Evolutionary conservation across 2,888 invertebrate genomes (phyloP), one percentile per base, ranked within the genome.

Genomic region (Alloplasta piceator): DNA sequence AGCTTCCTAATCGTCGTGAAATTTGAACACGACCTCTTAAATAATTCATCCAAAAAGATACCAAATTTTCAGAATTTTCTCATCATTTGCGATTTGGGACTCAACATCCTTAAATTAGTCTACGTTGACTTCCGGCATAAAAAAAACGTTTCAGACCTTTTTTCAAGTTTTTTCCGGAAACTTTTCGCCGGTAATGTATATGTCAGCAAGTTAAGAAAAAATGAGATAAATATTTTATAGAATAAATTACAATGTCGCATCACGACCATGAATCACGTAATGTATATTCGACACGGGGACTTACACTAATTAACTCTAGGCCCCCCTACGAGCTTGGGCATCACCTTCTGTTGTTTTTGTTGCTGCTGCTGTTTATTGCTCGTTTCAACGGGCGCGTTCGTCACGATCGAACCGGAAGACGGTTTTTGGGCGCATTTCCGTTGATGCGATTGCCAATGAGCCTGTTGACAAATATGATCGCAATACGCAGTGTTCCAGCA

Each of bases 401-500:
- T 60, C n/a, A 74, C 85, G 16, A 82, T 82, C 7, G 83, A 78
- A 36, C 82, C 80, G 12, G 83, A 82, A 14, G 85, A 82, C 4
- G 86, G 79, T 70, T 86, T 88, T 82, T 94, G 94, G 1, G 94
- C 93, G 87, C 95, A 95, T 55, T 93, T 93, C 72, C 92, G 90
- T 94, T 94, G 95, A 92, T 98, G 98, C 6, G 94, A 93, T 0
- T 95, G 92, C 98, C 98, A 98, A 92, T 98, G 98, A 84, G 95
- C 94, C 88, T 96, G 95, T 92, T 98, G 98, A 88, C 98, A 98
- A 1, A 95, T 94, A 90, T 96, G 96, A 93, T 97, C 96, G 92
- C 98, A 98, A 92, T 98, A 98, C 70, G 97, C 96, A 0, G 98
- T 98, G 93, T 98, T 98, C 98, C 98, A 98, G 90, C 98, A 98